A percentile compares a stretch with the other conserved stretches of the same genome.
phyloP scores from a whole-genome alignment of 2,888 invertebrate genomes.

The Andrena hattorfiana region DNA sequence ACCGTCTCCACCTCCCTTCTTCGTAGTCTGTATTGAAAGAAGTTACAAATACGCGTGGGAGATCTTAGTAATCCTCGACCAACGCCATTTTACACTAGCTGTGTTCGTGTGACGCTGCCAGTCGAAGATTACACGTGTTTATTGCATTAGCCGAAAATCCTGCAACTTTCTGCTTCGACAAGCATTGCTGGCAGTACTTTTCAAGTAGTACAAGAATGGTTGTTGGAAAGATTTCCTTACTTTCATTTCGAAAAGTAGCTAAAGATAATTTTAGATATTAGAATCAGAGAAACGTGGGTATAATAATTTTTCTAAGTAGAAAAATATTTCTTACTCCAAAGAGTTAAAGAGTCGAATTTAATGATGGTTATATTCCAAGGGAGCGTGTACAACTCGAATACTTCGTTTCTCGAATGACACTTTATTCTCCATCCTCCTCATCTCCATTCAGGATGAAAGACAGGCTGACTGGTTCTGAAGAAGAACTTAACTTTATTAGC shows the following conservation, averaged over 20 bases:
- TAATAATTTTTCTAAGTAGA: too few species aligned
- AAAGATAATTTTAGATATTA: too few species aligned
- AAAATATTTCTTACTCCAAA: too few species aligned
- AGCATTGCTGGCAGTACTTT: background rate
- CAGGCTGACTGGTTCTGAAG: conserved; percentile 19
- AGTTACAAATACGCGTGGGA: conserved; percentile 5
- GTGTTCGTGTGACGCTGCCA: too few species aligned
- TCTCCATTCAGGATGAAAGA: conserved; percentile 29
- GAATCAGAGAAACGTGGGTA: too few species aligned
- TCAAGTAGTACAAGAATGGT: background rate
- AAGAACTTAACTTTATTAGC: conserved; percentile 72
- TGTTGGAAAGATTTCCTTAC: background rate
- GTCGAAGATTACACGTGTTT: background rate
- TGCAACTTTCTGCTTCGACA: background rate
- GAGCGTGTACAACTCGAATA: conserved; percentile 1
- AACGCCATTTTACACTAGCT: background rate
- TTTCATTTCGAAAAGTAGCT: too few species aligned
- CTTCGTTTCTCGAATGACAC: conserved; percentile 4
- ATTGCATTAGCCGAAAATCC: background rate
- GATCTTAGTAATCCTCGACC: background rate
- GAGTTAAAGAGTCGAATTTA: background rate
- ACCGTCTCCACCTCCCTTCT: conserved; percentile 38
- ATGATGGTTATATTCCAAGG: background rate
- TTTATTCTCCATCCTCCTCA: conserved; percentile 23
- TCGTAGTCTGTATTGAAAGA: conserved; percentile 33